Evolutionary conservation across 2,888 invertebrate species (phyloP), one percentile per base, ranked within the genome.

Genomic region (Hydrotaea diabolus): DNA sequence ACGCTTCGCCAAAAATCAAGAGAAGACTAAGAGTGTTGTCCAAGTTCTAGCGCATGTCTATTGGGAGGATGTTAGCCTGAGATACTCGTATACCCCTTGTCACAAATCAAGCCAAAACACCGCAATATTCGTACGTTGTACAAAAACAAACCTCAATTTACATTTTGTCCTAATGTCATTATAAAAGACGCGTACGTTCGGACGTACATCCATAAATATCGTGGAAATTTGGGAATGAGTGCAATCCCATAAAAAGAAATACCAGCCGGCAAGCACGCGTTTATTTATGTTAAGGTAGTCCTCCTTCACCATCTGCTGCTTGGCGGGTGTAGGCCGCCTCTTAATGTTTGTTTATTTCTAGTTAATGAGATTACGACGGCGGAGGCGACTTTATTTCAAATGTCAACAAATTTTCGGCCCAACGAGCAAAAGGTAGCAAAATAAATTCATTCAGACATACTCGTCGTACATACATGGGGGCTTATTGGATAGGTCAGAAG

Each of bases 271-370:
- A 55, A 74, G 31, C 31, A 57, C 36, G 55, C 46, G 13, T 39
- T 57, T 55, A 11, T 46, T 64, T 3, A 19, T 79, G 74, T 80
- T 83, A 80, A 74, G 80, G 77, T 74, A 83, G 77, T 77, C 83
- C 69, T 75, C 11, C 31, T 23, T 13, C 19, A 9, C 26, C 13
- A 36, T 43, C 21, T 23, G 23, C 17, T 3, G n/a, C n/a, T n/a
- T n/a, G n/a, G n/a, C n/a, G 53, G 2, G 53, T 53, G 53, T 19
- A 53, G 17, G n/a, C 57, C 17, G 19, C 49, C 31, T 9, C 21
- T 71, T 53, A 66, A 43, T 62, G 53, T 79, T 66, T 76, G 76
- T 79, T 79, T 79, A 72, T 39, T 76, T 69, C 43, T 46, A 23
- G n/a, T 5, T 73, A 77, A 83, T 49, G 46, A 36, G 73, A 83